Conservation (phyloP, 2,888 invertebrate species). For the Pandemis heparana region DNA sequence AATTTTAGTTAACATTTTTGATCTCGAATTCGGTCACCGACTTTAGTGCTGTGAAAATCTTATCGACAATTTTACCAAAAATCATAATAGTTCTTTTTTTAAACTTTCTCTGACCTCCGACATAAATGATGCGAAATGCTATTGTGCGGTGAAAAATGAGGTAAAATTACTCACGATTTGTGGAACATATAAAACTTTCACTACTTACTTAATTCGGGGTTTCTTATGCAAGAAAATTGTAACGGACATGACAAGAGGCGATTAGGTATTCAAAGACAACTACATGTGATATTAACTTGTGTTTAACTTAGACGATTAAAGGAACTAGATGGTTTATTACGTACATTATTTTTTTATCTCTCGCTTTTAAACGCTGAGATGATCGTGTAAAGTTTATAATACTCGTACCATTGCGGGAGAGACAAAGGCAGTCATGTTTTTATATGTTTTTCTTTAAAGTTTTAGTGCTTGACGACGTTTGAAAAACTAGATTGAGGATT, state of each 20-base stretch:
- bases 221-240: conserved; percentile 38
- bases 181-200: conserved; percentile 39
- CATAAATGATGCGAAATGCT: conserved; percentile 37
- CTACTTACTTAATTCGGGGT: conserved; percentile 33
- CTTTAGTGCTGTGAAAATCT: conserved; percentile 20
- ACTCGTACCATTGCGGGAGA: too few species aligned
- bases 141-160: conserved; percentile 44
- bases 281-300: neutral
- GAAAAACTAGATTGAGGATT: too few species aligned
- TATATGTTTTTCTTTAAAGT: too few species aligned
- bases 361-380: neutral
- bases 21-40: too few species aligned
- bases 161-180: conserved; percentile 41
- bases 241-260: conserved; percentile 25
- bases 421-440: too few species aligned
- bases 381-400: too few species aligned
- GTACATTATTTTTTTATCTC: neutral
- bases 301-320: conserved; percentile 1
- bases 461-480: too few species aligned
- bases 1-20: too few species aligned
- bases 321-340: neutral
- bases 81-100: conserved; percentile 2
- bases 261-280: conserved; percentile 23
- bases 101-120: conserved; percentile 43
- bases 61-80: conserved; percentile 13